Conservation (phyloP, 2,113 vertebrate genomes). For the Syngnathoides biaculeatus region DNA sequence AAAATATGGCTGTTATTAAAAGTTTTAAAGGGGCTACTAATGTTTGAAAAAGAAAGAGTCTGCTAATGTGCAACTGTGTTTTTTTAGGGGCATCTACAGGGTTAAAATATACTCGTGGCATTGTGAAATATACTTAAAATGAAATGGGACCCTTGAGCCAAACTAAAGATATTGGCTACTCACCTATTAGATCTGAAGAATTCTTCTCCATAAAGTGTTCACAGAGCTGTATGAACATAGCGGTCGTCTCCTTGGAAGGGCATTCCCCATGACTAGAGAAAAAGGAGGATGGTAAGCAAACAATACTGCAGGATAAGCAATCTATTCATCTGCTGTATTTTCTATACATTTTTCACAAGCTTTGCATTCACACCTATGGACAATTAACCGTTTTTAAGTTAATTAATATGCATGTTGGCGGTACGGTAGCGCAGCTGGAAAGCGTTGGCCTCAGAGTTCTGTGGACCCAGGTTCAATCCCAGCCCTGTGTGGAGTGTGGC, state of each 20-base stretch:
- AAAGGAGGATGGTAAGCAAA: not conserved
- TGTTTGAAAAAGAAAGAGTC: not conserved
- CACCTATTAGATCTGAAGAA: constrained; percentile 91
- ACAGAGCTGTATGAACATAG: constrained; percentile 86
- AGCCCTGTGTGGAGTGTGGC: no score
- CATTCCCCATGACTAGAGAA: constrained; percentile 86
- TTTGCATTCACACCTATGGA: not conserved
- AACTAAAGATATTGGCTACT: not conserved
- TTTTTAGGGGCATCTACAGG: not conserved
- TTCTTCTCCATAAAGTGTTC: constrained; percentile 89
- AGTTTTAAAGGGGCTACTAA: not conserved
- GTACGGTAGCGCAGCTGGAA: no score
- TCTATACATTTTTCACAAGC: not conserved
- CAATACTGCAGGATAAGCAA: not conserved
- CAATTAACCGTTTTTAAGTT: not conserved
- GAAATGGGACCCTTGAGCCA: not conserved
- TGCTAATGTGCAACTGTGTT: not conserved
- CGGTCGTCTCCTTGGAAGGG: constrained; percentile 84
- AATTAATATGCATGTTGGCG: not conserved
- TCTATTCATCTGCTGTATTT: not conserved
- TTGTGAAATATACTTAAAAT: not conserved
- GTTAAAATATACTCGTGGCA: not conserved
- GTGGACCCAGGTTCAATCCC: no score
- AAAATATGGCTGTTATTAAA: not conserved
- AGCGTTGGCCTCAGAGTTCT: no score